Conservation (phyloP, 2,888 invertebrate genomes). For the Neocrepidodera transversa region DNA sequence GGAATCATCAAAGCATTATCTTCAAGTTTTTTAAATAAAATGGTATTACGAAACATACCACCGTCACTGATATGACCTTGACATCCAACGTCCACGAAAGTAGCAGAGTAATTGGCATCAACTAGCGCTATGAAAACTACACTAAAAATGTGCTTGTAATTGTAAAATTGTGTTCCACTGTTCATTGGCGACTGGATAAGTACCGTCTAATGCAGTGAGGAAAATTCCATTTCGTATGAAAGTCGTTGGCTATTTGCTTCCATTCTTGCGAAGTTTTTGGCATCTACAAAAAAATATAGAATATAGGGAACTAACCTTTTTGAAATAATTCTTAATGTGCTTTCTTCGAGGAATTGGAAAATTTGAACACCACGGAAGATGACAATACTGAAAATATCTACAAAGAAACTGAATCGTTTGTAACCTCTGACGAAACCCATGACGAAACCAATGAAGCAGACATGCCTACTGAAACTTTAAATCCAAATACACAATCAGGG, state of each 20-base stretch:
- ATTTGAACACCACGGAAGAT: conserved; percentile 26
- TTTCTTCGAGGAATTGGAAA: conserved; percentile 26
- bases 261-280: conserved; percentile 5
- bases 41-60: conserved; percentile 8
- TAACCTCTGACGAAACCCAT: conserved; percentile 24
- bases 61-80: conserved; percentile 16
- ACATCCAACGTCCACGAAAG: too few species aligned
- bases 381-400: conserved; percentile 24
- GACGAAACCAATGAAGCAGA: conserved; percentile 20
- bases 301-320: conserved; percentile 16
- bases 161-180: conserved; percentile 15
- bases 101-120: too few species aligned
- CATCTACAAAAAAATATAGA: conserved; percentile 14
- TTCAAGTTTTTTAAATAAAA: conserved; percentile 6
- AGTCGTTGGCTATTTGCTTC: conserved; percentile 14
- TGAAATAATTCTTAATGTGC: conserved; percentile 13
- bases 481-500: conserved; percentile 27
- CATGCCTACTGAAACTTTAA: conserved; percentile 26
- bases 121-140: too few species aligned
- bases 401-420: conserved; percentile 26
- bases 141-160: conserved; percentile 17
- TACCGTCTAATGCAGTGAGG: conserved; percentile 5
- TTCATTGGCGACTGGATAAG: conserved; percentile 18
- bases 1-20: conserved; percentile 2
- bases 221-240: conserved; percentile 15